These are phyloP conservation scores for Actinia tenebrosa DNA, from an alignment of 64 coral and sea anemone genomes.

Conservation along the genomic window DNA sequence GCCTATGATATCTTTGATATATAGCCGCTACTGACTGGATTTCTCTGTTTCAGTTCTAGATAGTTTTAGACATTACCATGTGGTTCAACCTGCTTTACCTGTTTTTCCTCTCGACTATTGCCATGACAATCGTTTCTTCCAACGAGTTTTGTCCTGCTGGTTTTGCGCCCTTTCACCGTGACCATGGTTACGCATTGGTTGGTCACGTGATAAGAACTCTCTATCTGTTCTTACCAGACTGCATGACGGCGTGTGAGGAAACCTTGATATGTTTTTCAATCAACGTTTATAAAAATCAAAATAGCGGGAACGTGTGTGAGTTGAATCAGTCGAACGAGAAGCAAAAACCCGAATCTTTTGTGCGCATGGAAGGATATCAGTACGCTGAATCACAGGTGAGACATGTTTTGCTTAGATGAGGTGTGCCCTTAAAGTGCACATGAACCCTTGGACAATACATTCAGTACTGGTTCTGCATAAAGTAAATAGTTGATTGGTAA, in stretches of 20 bases:
- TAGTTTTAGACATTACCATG: no score
- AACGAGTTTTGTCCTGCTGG: background rate
- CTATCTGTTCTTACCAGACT: constrained; percentile 3
- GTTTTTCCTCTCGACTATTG: no score
- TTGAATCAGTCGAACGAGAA: background rate
- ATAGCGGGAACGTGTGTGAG: background rate
- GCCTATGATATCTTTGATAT: no score
- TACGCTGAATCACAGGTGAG: background rate
- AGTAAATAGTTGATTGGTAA: no score
- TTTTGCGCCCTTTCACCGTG: background rate
- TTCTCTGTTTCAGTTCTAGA: no score
- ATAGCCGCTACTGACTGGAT: no score
- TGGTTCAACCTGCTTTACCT: no score
- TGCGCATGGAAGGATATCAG: background rate
- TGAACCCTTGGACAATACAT: no score
- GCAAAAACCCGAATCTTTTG: background rate
- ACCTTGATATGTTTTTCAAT: constrained; percentile 1
- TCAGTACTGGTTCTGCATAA: no score
- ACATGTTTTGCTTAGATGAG: background rate
- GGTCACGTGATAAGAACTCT: constrained; percentile 6
- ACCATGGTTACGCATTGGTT: constrained; percentile 12
- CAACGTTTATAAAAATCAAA: background rate
- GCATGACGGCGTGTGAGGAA: background rate
- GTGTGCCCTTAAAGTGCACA: no score
- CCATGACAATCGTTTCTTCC: no score